Percentiles rank a stretch among this genome's conserved stretches.
Conservation (phyloP, 2,113 vertebrate species). For the Eclectus roratus region DNA sequence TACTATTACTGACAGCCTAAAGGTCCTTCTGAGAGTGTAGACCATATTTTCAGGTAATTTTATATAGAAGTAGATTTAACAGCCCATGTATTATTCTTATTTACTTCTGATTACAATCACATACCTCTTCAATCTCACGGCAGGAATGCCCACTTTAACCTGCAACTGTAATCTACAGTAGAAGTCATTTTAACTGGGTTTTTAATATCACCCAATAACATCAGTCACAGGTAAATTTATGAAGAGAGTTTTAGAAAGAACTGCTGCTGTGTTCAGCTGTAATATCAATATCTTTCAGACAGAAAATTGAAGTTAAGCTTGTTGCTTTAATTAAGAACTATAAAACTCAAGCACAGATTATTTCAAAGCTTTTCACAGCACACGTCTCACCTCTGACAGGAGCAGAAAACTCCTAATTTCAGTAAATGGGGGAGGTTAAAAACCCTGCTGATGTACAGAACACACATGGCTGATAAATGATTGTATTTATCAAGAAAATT, state of each 20-base stretch:
- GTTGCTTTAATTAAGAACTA: constrained; percentile 14
- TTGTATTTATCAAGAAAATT: constrained; percentile 2
- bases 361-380: constrained; percentile 18
- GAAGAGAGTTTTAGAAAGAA: not conserved
- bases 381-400: not conserved
- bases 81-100: constrained; percentile 9
- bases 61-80: not conserved
- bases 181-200: not conserved
- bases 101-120: constrained; percentile 22
- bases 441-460: not conserved
- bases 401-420: not conserved
- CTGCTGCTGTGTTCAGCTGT: not conserved
- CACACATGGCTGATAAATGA: not conserved
- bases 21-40: not conserved
- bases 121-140: not conserved
- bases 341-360: constrained; percentile 2
- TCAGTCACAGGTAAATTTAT: not conserved
- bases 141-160: not conserved
- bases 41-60: not conserved
- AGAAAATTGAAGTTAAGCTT: not conserved
- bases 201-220: not conserved
- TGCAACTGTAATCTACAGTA: not conserved
- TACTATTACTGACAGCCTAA: not conserved
- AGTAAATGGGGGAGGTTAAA: not conserved
- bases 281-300: not conserved